Evolutionary conservation across 2,113 vertebrate genomes (phyloP).

Genomic region (Misgurnus anguillicaudatus): DNA sequence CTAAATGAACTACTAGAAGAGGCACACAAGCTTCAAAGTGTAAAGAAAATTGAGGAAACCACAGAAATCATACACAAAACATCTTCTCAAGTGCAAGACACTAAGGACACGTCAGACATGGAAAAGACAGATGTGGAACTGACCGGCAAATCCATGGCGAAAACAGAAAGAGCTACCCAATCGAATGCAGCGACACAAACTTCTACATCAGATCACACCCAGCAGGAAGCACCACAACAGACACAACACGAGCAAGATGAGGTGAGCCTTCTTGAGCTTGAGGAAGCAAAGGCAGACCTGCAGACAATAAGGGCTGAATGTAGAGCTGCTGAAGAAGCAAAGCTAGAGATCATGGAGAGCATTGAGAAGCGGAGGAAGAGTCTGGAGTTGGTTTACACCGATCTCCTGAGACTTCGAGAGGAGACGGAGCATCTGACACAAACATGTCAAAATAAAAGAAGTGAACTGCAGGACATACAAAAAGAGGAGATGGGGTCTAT

Average conservation of each 20-base stretch:
- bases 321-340: slow-evolving; percentile 29
- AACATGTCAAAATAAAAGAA: slow-evolving; percentile 30
- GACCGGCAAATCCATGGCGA: not conserved
- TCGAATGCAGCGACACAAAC: not conserved
- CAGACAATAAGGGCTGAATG: slow-evolving; percentile 12
- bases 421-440: slow-evolving; percentile 34
- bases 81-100: not conserved
- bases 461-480: not conserved
- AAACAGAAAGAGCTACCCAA: not conserved
- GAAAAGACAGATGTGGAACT: not conserved
- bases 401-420: slow-evolving; percentile 25
- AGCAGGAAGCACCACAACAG: no score
- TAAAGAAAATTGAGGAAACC: not conserved
- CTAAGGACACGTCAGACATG: not conserved
- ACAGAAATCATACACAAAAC: not conserved
- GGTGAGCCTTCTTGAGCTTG: not conserved
- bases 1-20: slow-evolving; percentile 8
- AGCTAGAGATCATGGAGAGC: slow-evolving; percentile 13
- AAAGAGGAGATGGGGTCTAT: slow-evolving; percentile 8
- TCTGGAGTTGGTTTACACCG: slow-evolving; percentile 7
- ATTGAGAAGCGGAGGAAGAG: not conserved
- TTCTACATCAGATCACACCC: no score
- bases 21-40: not conserved
- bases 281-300: slow-evolving; percentile 5
- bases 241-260: no score